Evolutionary conservation across 2,797 vertebrate genomes (phyloP), one percentile per base, ranked within the genome.

Genomic region (Rhinophrynus dorsalis): DNA sequence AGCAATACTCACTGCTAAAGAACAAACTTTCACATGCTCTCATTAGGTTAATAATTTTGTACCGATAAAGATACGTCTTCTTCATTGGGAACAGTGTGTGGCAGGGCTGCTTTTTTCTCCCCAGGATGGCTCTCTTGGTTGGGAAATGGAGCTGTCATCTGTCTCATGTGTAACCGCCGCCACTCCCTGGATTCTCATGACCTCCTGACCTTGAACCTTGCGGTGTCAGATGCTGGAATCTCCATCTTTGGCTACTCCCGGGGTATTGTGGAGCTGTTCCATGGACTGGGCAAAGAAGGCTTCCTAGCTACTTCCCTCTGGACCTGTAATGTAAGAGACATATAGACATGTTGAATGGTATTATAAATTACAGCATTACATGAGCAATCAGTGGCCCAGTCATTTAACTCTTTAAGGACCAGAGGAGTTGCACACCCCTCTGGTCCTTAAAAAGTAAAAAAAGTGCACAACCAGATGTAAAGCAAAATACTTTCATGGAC

Each of bases 71-170:
- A n/a, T n/a, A n/a, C n/a, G n/a, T n/a, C n/a, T n/a, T n/a, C n/a
- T n/a, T n/a, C n/a, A 23, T 26, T 4, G 7, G 12, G 12, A 11
- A 23, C 20, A 11, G 2, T 47, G 24, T 42, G 11, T 55, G 35
- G 42, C 26, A 54, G 27, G 37, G 1, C 51, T 38, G 26, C 9
- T 44, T 67, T 67, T 13, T 42, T 3, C 11, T 70, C 37, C 4
- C 3, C 42, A 78, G 72, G 74, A 12, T 83, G 76, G 51, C 74
- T 84, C 29, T 79, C 71, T 59, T 82, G 62, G 70, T 73, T 79
- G 79, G 70, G 67, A 29, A 75, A 32, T 8, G 38, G 67, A 47
- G 73, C 68, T 12, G 55, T 75, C 10, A 77, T 79, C 54, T 60
- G 83, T 29, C 50, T 80, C 56, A 30, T 78, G 17, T 76, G 58